Evolutionary conservation across 2,888 invertebrate genomes (phyloP), one percentile per base, ranked within the genome.

Genomic region (Aleiodes alternator): DNA sequence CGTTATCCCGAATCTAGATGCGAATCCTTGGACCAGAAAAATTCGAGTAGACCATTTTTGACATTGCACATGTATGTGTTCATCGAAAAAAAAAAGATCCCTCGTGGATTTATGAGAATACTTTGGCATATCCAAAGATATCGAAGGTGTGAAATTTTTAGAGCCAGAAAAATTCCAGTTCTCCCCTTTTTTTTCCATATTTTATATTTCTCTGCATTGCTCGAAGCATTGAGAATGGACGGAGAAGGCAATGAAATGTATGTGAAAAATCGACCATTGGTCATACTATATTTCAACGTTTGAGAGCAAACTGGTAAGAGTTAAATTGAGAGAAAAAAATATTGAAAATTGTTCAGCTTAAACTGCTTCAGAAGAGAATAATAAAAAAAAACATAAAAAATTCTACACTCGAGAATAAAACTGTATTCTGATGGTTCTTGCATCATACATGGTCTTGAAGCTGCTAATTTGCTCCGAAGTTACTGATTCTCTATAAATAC

Each of bases 401-500:
- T 43, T 14, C 0, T 16, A 8, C 0, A 14, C 4, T 34, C 29
- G 43, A 64, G n/a, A 64, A 64, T 64, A 64, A 38, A 61, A 64
- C 43, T 64, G 64, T 48, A 11, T 64, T 48, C 9, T 8, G 14
- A 48, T 64, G 48, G 48, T 23, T 29, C 1, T 23, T 6, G 43
- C 23, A 23, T 38, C 43, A 7, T 16, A 43, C 64, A 23, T 64
- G 16, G 23, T 64, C 48, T 48, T 16, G 16, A 43, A 23, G 48
- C 16, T 9, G 16, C 64, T 73, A 73, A 73, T 73, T 73, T 43
- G 43, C 66, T 57, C 38, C 48, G 68, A 73, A 68, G 73, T 73
- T 9, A 57, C 56, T 57, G 57, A 73, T 73, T 43, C 38, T 56
- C 73, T 73, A 73, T 73, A 73, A 73, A 73, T 73, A 64, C n/a